phyloP scores from a whole-genome alignment of 2,113 vertebrate genomes.

The Onychostruthus taczanowskii region DNA sequence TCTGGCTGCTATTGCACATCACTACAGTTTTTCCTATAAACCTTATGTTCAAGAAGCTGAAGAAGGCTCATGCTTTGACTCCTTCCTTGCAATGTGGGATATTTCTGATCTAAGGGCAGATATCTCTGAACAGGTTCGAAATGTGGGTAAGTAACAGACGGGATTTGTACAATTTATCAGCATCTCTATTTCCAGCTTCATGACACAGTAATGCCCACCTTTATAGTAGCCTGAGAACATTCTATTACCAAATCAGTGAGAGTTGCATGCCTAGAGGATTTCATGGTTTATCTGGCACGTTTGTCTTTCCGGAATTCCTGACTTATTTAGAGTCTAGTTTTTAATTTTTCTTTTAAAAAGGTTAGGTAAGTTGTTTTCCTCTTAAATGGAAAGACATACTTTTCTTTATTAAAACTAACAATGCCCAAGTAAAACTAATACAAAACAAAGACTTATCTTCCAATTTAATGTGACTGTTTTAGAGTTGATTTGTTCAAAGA shows the following conservation, averaged over 20 bases:
- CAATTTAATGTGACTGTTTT: not conserved
- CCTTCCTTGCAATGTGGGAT: conserved; percentile 99
- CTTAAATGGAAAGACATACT: not conserved
- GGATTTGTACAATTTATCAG: not conserved
- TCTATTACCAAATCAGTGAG: not conserved
- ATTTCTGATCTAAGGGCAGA: conserved; percentile 94
- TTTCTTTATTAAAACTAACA: not conserved
- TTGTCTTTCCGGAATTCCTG: not conserved
- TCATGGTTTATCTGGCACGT: not conserved
- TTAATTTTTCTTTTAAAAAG: not conserved
- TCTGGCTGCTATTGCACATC: conserved; percentile 93
- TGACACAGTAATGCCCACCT: not conserved
- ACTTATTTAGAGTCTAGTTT: not conserved
- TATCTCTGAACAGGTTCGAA: conserved; percentile 95
- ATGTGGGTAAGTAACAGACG: conserved; percentile 85
- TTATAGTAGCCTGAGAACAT: not conserved
- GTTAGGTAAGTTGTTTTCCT: not conserved
- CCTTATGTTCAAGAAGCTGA: conserved; percentile 95
- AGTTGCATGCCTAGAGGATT: not conserved
- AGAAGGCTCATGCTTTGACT: conserved; percentile 96
- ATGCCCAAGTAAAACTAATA: not conserved
- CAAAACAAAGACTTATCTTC: not conserved
- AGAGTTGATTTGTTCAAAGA: not conserved
- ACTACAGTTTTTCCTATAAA: conserved; percentile 96
- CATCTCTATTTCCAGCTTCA: not conserved